Percentiles rank a stretch among this genome's conserved stretches.
These are phyloP conservation scores for Tyto alba DNA, from an alignment of 2,113 vertebrate genomes.

Conservation along the genomic window DNA sequence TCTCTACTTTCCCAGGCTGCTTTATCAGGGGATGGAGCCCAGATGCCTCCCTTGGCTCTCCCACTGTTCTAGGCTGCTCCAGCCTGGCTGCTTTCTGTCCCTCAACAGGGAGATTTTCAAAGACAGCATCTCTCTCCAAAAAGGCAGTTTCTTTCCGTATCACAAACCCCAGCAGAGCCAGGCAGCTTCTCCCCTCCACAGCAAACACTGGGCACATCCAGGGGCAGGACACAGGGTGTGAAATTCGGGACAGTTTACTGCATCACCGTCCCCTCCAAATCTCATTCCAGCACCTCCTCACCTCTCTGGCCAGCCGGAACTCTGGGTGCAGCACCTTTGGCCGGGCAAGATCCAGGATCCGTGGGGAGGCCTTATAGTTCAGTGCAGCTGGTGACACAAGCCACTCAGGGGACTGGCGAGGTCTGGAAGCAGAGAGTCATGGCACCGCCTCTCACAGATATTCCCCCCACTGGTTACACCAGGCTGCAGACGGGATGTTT, in stretches of 20 bases:
- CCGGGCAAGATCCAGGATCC: slow-evolving; percentile 50
- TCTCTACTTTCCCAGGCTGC: background rate
- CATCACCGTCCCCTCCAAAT: background rate
- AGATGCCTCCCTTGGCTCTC: background rate
- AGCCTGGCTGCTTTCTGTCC: background rate
- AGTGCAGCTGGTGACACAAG: background rate
- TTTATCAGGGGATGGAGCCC: background rate
- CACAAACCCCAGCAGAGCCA: background rate
- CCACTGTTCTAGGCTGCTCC: background rate
- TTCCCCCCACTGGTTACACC: background rate
- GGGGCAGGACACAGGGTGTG: background rate
- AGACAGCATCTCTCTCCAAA: background rate
- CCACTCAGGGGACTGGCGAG: background rate
- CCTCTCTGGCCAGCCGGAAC: slow-evolving; percentile 34
- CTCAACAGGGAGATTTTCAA: background rate
- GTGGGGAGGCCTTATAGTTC: slow-evolving; percentile 6
- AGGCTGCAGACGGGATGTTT: background rate
- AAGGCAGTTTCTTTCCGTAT: background rate
- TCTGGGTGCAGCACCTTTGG: slow-evolving; percentile 33
- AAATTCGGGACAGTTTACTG: background rate
- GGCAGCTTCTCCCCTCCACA: background rate
- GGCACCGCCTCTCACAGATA: background rate
- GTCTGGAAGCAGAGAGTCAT: slow-evolving; percentile 32
- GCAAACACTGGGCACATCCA: background rate
- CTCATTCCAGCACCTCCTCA: slow-evolving; percentile 16